Percentiles rank a stretch among this genome's conserved stretches.
These are phyloP conservation scores for Lobophora halterata DNA, from an alignment of 2,888 invertebrate genomes.

Conservation along the genomic window DNA sequence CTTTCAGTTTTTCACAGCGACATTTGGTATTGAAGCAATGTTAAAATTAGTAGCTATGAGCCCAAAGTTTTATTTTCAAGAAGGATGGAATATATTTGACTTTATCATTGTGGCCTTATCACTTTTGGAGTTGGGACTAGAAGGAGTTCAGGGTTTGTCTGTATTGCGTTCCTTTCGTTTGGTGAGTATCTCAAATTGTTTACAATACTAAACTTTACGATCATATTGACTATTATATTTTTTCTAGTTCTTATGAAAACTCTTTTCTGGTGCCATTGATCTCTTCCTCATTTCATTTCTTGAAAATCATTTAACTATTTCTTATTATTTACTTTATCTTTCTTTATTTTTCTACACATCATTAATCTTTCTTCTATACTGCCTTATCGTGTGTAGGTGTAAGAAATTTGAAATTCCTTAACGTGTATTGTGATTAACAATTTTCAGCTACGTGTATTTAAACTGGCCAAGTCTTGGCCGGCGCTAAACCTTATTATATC, in stretches of 20 bases:
- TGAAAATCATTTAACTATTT: neutral
- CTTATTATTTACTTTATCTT: neutral
- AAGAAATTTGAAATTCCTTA: slow-evolving; percentile 28
- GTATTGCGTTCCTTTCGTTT: slow-evolving; percentile 98
- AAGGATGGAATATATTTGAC: slow-evolving; percentile 99
- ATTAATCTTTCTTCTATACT: slow-evolving; percentile 5
- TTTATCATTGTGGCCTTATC: slow-evolving; percentile 98
- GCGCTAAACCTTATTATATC: slow-evolving; percentile 96
- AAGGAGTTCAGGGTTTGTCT: slow-evolving; percentile 97
- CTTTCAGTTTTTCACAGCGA: slow-evolving; percentile 96
- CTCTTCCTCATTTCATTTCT: neutral
- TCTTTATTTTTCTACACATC: neutral
- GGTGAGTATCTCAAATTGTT: slow-evolving; percentile 83
- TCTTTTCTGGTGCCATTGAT: neutral
- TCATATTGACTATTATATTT: slow-evolving; percentile 9
- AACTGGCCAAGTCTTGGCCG: slow-evolving; percentile 98
- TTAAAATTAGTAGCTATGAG: slow-evolving; percentile 98
- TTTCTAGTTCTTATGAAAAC: slow-evolving; percentile 10
- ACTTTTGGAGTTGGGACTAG: slow-evolving; percentile 94
- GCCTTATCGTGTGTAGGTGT: slow-evolving; percentile 8
- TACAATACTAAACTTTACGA: slow-evolving; percentile 13
- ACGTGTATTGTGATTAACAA: slow-evolving; percentile 59
- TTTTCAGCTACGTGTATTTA: slow-evolving; percentile 96
- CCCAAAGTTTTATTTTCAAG: slow-evolving; percentile 98
- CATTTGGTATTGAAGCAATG: slow-evolving; percentile 96